phyloP scores from a whole-genome alignment of 2,113 vertebrate species.

The Tetrao urogallus region DNA sequence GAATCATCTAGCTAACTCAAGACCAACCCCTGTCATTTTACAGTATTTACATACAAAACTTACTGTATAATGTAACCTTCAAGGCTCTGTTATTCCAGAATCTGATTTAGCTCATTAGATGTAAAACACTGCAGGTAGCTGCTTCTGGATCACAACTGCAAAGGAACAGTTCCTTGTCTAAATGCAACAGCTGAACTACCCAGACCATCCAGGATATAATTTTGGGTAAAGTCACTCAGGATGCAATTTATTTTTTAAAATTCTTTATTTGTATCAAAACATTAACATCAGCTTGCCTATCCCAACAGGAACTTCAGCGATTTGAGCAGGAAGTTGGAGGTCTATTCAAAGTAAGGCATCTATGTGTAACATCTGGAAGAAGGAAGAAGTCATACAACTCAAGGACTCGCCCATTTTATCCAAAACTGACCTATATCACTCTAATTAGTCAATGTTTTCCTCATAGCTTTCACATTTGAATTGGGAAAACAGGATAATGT shows the following conservation, averaged over 20 bases:
- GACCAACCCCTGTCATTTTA: neutral
- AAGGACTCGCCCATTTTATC: neutral
- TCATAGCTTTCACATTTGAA: neutral
- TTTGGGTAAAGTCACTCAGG: neutral
- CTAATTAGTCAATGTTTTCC: neutral
- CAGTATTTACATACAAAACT: neutral
- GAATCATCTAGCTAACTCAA: neutral
- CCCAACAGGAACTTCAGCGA: neutral
- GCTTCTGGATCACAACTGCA: neutral
- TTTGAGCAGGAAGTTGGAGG: neutral
- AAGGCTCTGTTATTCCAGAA: neutral
- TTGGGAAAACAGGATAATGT: neutral
- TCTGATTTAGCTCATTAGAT: neutral
- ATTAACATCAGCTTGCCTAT: neutral
- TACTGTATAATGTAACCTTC: neutral
- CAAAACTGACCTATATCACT: neutral
- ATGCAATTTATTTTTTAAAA: neutral
- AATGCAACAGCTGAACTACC: neutral
- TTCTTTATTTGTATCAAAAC: neutral
- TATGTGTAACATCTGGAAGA: neutral
- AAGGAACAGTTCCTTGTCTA: neutral
- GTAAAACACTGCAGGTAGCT: neutral
- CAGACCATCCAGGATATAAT: neutral
- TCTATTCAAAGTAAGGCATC: neutral
- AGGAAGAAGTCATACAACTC: neutral